Base-by-base conservation (phyloP, 2,113 vertebrate species). In the Manacus vitellinus region DNA sequence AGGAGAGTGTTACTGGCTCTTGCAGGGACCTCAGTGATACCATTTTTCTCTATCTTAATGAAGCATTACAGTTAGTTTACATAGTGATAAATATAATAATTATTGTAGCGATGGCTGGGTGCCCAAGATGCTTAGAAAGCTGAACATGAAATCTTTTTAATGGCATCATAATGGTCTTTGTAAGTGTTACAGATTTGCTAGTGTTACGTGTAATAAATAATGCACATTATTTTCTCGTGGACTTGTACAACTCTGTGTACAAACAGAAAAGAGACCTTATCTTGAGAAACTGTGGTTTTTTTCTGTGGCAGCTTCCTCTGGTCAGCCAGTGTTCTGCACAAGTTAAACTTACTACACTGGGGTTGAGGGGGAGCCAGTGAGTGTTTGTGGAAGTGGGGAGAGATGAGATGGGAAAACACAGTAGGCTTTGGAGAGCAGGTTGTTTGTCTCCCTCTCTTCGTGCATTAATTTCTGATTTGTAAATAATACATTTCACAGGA, bases 71-170 rank as follows among this genome's bases (percentile, higher is more conserved):
- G 94, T 96, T 97, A 73, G 78, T 98, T 98, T 98, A 97, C 97
- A 88, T 94, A 94, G 97, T 83, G 94, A 98, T 98, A 98, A 97
- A 97, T 97, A 97, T 73, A 97, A 96, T 97, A 95, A 97, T 98
- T 97, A 97, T 87, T 94, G 65, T 91, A 95, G 88, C 0, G 2
- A 33, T 97, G 97, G 97, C 97, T 94, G 91, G 78, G 92, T 97
- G 97, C 98, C 98, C 88, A 71, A 97, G 95, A 94, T 92, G 93
- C 94, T 96, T 97, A 31, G 80, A 96, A 96, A 95, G 91, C 95
- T 83, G 95, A 97, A 96, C 59, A 66, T 94, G 91, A 85, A 95
- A 95, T 96, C 97, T 97, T 96, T 96, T 92, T 97, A 98, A 96
- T 97, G 93, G 95, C 95, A 85, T 92, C 95, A 28, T 97, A 98